These are phyloP conservation scores for Xanthorhoe designata DNA, from an alignment of 2,888 invertebrate genomes.

Conservation along the genomic window DNA sequence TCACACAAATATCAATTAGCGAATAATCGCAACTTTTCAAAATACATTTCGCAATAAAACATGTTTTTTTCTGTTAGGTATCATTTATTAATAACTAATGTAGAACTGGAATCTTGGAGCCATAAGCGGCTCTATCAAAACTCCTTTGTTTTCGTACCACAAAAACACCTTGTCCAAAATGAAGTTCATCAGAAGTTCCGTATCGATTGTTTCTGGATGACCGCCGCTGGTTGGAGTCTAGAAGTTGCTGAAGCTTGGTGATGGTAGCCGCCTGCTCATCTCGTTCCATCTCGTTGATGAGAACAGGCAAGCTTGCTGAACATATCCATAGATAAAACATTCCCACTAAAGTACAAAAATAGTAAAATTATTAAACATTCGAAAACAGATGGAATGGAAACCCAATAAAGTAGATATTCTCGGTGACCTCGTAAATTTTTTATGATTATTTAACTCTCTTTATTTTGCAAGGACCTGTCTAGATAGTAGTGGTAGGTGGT, in stretches of 20 bases:
- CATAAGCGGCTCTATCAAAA: conserved; percentile 24
- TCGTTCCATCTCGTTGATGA: conserved; percentile 73
- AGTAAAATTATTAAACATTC: background rate
- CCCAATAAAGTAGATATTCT: no score
- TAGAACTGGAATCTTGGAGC: conserved; percentile 18
- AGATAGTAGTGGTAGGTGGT: no score
- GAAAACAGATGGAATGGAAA: no score
- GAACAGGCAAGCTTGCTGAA: conserved; percentile 70
- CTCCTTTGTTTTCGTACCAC: conserved; percentile 35
- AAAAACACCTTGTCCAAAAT: conserved; percentile 42
- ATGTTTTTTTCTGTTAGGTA: background rate
- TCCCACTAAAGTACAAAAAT: conserved; percentile 64
- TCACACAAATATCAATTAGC: no score
- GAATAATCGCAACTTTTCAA: no score
- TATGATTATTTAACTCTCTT: no score
- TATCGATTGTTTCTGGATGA: conserved; percentile 24
- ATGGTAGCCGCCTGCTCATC: conserved; percentile 72
- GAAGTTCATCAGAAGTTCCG: conserved; percentile 24
- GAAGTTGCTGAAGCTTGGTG: conserved; percentile 60
- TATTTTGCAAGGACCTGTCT: no score
- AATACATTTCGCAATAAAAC: no score
- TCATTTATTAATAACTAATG: background rate
- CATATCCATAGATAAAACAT: conserved; percentile 80
- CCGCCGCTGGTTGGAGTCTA: conserved; percentile 53
- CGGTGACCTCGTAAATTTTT: no score